These are phyloP conservation scores for Zaprionus ornatus DNA, from an alignment of 1,140 invertebrate species.

Conservation along the genomic window DNA sequence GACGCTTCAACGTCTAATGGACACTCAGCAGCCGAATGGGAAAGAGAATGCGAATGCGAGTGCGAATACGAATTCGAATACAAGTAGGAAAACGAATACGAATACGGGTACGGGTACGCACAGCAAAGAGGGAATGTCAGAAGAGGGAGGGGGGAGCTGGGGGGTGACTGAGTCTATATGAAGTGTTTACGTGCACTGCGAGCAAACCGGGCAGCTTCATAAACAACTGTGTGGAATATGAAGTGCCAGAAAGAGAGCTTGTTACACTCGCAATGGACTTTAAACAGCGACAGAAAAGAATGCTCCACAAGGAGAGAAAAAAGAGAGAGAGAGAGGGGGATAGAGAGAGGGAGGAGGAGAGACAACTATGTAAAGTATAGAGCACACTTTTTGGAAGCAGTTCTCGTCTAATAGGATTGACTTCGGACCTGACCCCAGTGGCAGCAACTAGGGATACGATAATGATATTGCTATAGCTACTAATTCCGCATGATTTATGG, in stretches of 20 bases:
- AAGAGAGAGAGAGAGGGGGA: neutral
- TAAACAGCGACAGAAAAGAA: neutral
- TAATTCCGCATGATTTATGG: constrained; percentile 21
- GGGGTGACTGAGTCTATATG: constrained; percentile 1
- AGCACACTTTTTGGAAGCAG: neutral
- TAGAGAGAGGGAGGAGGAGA: neutral
- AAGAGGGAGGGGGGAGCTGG: neutral
- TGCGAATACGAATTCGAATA: constrained; percentile 6
- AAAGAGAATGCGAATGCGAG: constrained; percentile 19
- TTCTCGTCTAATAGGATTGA: neutral
- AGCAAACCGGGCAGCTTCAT: constrained; percentile 1
- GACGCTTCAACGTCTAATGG: constrained; percentile 58
- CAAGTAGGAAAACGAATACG: constrained; percentile 15
- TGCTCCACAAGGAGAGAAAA: neutral
- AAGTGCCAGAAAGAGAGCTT: neutral
- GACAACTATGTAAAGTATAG: neutral
- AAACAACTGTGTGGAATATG: constrained; percentile 3
- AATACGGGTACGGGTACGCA: neutral
- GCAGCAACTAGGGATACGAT: neutral
- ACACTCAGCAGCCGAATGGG: constrained; percentile 57
- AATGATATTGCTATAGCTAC: constrained; percentile 2
- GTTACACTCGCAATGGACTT: neutral
- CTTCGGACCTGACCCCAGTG: neutral
- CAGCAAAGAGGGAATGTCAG: neutral
- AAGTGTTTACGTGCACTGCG: constrained; percentile 45